Percentiles rank a stretch among this genome's conserved stretches.
Evolutionary conservation across 2,797 vertebrate genomes (phyloP).

Genomic region (Crenuchus spilurus): DNA sequence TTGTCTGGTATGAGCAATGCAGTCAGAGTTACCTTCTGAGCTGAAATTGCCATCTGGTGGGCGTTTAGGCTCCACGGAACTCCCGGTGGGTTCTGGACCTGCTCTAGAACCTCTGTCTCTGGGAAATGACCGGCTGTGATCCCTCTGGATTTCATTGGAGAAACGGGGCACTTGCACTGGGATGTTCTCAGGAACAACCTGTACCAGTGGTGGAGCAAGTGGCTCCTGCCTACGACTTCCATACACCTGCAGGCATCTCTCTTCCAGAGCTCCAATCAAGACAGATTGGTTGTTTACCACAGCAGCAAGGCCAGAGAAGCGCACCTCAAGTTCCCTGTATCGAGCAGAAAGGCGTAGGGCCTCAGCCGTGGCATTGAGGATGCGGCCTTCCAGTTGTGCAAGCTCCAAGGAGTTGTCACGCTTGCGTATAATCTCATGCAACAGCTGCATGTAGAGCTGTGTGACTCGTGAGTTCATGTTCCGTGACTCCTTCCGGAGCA

Average conservation of each 20-base stretch:
- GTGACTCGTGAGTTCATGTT: conserved; percentile 99
- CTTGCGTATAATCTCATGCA: conserved; percentile 97
- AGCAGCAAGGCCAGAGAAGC: conserved; percentile 85
- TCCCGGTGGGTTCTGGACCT: conserved; percentile 81
- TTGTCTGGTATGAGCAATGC: neutral
- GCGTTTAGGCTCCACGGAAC: conserved; percentile 82
- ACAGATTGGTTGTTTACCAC: conserved; percentile 95
- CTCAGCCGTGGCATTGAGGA: conserved; percentile 91
- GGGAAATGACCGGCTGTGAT: conserved; percentile 69
- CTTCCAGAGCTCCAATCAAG: conserved; percentile 86
- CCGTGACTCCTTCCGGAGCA: conserved; percentile 94
- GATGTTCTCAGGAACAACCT: conserved; percentile 92
- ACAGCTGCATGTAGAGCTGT: conserved; percentile 97
- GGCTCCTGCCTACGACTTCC: conserved; percentile 76
- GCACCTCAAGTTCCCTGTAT: conserved; percentile 89
- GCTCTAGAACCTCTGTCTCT: conserved; percentile 78
- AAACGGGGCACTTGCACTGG: conserved; percentile 87
- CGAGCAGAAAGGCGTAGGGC: conserved; percentile 87
- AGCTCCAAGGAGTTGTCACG: conserved; percentile 95
- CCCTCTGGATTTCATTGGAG: conserved; percentile 92
- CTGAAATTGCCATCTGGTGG: conserved; percentile 80
- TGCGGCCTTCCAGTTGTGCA: conserved; percentile 92
- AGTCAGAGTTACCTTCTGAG: conserved; percentile 82
- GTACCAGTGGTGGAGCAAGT: conserved; percentile 87
- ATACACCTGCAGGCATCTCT: conserved; percentile 88